phyloP scores from a whole-genome alignment of 2,888 invertebrate genomes.

The Physocephala rufipes region DNA sequence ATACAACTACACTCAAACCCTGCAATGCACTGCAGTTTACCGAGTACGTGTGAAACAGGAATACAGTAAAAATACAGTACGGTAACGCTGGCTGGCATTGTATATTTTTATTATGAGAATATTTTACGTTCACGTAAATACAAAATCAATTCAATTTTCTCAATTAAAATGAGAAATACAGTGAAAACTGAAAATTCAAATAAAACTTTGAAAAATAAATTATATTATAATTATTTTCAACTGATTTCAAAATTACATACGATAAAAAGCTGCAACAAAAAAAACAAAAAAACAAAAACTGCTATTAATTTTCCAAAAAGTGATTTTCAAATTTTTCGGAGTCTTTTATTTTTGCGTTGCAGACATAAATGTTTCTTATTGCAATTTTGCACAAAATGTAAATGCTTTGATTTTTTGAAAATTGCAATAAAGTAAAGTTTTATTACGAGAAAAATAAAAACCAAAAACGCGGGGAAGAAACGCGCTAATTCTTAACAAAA shows the following conservation, averaged over 20 bases:
- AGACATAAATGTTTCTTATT: not conserved
- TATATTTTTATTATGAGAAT: not conserved
- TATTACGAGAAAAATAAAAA: no score
- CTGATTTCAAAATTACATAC: not conserved
- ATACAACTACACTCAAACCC: not conserved
- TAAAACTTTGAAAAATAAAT: not conserved
- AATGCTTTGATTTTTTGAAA: no score
- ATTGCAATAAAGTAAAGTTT: no score
- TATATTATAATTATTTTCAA: not conserved
- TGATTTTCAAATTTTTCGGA: no score
- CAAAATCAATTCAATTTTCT: not conserved
- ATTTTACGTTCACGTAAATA: not conserved
- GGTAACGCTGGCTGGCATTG: not conserved
- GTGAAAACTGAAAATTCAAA: not conserved
- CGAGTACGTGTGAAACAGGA: no score
- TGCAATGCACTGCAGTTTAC: no score
- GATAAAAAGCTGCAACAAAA: not conserved
- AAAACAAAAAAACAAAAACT: slow-evolving; percentile 2
- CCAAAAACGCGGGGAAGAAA: no score
- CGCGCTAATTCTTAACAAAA: no score
- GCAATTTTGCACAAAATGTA: no score
- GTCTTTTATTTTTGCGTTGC: not conserved
- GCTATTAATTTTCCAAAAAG: not conserved
- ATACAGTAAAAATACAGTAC: not conserved
- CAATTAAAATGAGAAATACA: not conserved